These are phyloP conservation scores for Penaeus japonicus DNA, from an alignment of 1,140 invertebrate species.

Conservation along the genomic window DNA sequence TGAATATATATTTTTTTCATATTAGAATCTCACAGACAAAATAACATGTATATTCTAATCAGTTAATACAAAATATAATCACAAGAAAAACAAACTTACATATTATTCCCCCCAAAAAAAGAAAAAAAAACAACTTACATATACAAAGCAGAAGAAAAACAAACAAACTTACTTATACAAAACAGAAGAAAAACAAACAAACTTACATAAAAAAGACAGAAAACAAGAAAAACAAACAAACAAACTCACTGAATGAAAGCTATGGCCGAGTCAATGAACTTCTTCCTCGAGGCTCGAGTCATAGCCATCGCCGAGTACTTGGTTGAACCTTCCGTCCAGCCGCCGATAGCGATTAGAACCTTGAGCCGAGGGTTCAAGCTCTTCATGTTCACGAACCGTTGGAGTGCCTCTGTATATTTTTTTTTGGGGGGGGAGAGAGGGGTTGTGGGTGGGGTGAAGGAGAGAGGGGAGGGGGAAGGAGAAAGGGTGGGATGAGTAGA, in stretches of 20 bases:
- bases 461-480: no score
- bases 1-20: no score
- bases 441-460: background rate
- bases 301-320: constrained; percentile 71
- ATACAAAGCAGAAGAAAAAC: no score
- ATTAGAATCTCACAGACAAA: no score
- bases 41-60: no score
- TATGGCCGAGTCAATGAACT: constrained; percentile 74
- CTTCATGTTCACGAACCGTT: constrained; percentile 69
- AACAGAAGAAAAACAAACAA: constrained; percentile 57
- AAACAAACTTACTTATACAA: background rate
- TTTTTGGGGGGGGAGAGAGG: background rate
- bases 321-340: constrained; percentile 66
- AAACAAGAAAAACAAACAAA: background rate
- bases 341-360: constrained; percentile 66
- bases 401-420: constrained; percentile 67
- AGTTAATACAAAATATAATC: no score
- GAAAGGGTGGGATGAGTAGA: no score
- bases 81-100: no score
- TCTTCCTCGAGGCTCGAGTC: constrained; percentile 67
- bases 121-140: no score
- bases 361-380: constrained; percentile 70
- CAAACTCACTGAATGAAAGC: constrained; percentile 56
- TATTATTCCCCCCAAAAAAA: no score
- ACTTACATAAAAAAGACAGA: no score